Conservation (phyloP, 1,140 invertebrate genomes). For the Drosophila serrata region DNA sequence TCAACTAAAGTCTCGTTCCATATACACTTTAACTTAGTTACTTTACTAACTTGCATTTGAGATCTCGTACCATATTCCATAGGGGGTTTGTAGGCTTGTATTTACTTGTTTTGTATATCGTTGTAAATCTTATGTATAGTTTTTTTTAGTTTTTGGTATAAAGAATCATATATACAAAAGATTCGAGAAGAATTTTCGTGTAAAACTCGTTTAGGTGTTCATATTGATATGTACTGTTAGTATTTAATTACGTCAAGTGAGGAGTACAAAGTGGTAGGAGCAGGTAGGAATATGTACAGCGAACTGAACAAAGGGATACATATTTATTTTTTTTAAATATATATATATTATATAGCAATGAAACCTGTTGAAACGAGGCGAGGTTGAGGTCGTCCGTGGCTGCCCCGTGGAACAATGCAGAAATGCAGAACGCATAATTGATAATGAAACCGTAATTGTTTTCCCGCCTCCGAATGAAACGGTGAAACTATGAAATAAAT, state of each 20-base stretch:
- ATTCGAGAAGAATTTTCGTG: constrained; percentile 45
- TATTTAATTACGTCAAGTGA: constrained; percentile 62
- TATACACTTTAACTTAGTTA: constrained; percentile 44
- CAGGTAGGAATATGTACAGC: constrained; percentile 35
- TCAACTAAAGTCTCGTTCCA: constrained; percentile 63
- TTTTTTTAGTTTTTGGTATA: constrained; percentile 49
- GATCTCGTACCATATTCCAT: constrained; percentile 7
- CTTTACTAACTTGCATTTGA: constrained; percentile 14
- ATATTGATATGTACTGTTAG: constrained; percentile 81
- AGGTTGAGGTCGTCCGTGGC: constrained; percentile 19
- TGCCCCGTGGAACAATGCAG: constrained; percentile 34
- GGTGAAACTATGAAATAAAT: constrained; percentile 60
- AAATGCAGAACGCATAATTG: constrained; percentile 68
- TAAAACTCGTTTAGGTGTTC: constrained; percentile 81
- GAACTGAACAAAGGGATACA: constrained; percentile 12
- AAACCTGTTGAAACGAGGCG: constrained; percentile 64
- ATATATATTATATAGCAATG: constrained; percentile 29
- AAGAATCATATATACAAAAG: constrained; percentile 77
- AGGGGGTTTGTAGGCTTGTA: constrained; percentile 1
- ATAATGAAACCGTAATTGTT: constrained; percentile 75
- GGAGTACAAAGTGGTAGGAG: constrained; percentile 31
- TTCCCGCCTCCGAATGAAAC: constrained; percentile 37
- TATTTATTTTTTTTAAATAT: no score
- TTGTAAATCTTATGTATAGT: constrained; percentile 54
- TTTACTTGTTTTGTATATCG: constrained; percentile 50